phyloP scores from a whole-genome alignment of 2,797 vertebrate genomes.

The Melanitta fusca region DNA sequence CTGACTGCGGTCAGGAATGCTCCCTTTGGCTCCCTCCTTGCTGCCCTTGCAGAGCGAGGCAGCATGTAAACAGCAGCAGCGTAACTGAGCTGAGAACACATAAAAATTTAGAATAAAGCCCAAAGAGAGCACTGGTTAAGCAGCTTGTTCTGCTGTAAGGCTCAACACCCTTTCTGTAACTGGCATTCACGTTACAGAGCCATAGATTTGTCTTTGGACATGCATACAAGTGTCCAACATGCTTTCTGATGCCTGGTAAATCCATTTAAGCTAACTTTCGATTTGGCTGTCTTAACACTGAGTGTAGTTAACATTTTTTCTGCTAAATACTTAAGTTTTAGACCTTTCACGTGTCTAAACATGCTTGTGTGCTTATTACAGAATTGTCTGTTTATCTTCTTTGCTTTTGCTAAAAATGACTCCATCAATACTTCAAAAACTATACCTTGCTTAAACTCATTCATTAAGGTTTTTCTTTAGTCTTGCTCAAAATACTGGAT shows the following conservation, averaged over 20 bases:
- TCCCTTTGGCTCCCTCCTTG: not conserved
- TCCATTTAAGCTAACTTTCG: not conserved
- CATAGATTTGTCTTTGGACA: not conserved
- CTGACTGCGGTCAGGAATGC: not conserved
- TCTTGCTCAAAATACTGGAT: not conserved
- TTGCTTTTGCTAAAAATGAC: not conserved
- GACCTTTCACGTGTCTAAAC: not conserved
- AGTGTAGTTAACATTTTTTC: not conserved
- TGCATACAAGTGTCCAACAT: rapidly evolving
- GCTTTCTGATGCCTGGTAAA: not conserved
- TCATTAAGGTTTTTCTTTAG: not conserved
- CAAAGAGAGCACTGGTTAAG: not conserved
- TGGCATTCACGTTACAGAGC: not conserved
- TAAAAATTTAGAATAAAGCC: not conserved
- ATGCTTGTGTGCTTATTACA: not conserved
- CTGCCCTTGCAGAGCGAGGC: not conserved
- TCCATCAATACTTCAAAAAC: rapidly evolving
- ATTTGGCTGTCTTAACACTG: not conserved
- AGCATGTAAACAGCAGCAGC: no score
- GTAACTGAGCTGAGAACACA: not conserved
- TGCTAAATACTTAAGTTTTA: not conserved
- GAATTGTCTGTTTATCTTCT: not conserved
- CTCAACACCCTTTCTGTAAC: not conserved
- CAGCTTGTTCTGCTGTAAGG: not conserved
- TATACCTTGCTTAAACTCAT: not conserved